Base-by-base conservation (phyloP, 2,113 vertebrate genomes). In the Piaya cayana region DNA sequence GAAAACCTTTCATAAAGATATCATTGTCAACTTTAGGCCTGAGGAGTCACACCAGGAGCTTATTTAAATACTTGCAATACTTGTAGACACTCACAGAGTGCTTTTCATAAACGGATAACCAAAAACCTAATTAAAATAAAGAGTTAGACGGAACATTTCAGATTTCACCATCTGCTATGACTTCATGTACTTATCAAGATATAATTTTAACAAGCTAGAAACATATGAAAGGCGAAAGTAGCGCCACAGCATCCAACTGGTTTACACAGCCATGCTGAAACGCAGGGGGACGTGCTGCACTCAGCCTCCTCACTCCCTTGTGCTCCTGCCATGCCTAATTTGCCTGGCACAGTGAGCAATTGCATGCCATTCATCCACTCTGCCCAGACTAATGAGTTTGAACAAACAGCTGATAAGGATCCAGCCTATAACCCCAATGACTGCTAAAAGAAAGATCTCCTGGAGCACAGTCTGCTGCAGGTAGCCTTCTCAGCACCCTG, bases 121-220 rank as follows among this genome's bases (percentile, higher is more conserved):
- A 76, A 77, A 93, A 94, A 83, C 30, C 77, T 87, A 78, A 84
- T 92, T 95, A 95, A 95, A 93, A 93, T 82, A 90, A 86, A 88
- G 83, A 93, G 58, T 39, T 86, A 63, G 62, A 95, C 69, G 87
- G 81, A 93, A 92, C n/a, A n/a, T 91, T 96, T 85, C 78, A 77
- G 74, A 93, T 92, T 94, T 92, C 90, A 68, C 95, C 94, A 95
- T 96, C 92, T 96, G 96, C 86, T 96, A 68, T 63, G 77, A 94
- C 88, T 96, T 78, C 59, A 43, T 81, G 90, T 93, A 90, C 92
- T 94, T 86, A 90, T 22, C 64, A 70, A 93, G 90, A 94, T 88
- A 70, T 12, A 83, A 94, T 92, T 97, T 94, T 94, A 95, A 94
- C 88, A 83, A 90, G 82, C 76, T 77, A 83, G 82, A 92, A 94